Conservation (phyloP, 2,113 vertebrate species). For the Litocranius walleri region DNA sequence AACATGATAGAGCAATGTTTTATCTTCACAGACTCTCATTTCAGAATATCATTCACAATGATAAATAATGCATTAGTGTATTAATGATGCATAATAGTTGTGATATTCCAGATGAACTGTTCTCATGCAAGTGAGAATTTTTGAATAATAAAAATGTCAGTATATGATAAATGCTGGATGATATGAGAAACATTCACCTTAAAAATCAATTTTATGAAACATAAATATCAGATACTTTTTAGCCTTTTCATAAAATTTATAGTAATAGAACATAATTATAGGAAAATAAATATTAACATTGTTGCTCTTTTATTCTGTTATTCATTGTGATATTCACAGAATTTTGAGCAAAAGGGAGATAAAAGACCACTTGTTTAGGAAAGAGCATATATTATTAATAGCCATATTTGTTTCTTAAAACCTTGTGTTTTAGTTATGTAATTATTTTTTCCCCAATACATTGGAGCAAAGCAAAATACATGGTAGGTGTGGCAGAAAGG, state of each 20-base stretch:
- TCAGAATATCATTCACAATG: constrained; percentile 77
- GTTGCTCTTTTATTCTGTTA: not conserved
- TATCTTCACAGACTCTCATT: constrained; percentile 76
- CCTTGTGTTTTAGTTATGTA: not conserved
- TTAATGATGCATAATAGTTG: constrained; percentile 83
- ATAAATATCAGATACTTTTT: not conserved
- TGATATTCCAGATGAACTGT: constrained; percentile 72
- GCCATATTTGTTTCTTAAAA: not conserved
- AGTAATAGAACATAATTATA: not conserved
- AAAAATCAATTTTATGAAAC: not conserved
- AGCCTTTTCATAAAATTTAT: not conserved
- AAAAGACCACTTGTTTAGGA: no score
- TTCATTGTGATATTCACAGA: not conserved
- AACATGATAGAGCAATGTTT: constrained; percentile 72
- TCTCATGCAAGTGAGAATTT: constrained; percentile 72
- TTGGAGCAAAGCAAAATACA: not conserved
- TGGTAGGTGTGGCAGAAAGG: not conserved
- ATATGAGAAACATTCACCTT: constrained; percentile 28
- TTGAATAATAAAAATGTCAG: constrained; percentile 77
- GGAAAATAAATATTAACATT: not conserved
- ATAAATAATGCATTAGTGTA: constrained; percentile 79
- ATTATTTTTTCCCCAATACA: not conserved
- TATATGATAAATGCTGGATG: constrained; percentile 51
- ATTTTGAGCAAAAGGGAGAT: no score
- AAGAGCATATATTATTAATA: no score